Evolutionary conservation across 2,113 vertebrate species (phyloP), one percentile per base, ranked within the genome.

Genomic region (Apus apus): DNA sequence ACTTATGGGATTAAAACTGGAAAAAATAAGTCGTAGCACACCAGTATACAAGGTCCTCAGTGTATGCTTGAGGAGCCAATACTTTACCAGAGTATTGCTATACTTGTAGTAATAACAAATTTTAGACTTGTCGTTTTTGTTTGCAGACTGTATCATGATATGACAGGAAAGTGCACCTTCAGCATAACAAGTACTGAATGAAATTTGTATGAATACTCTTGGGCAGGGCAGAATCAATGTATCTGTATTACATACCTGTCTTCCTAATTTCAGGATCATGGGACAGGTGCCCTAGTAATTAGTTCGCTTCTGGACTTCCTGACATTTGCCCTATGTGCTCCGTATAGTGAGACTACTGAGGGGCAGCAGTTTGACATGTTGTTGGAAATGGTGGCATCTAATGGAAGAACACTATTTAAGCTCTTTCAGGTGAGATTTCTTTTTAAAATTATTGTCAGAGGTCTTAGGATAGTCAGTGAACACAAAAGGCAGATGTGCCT

Each of bases 291-390:
- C 76, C 98, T 99, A 87, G 99, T 99, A 92, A 99, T 99, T 98
- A 99, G 99, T 98, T 98, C 99, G 3, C 98, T 99, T 92, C 97
- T 99, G 98, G 99, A 99, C 98, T 99, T 99, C 98, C 98, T 99
- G 96, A 99, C 99, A 12, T 99, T 99, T 97, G 98, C 99, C 81
- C 99, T 99, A n/a, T 99, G 99, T 97, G 99, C 99, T 90, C 99
- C 99, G 5, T 99, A 99, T 96, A 99, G 99, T 86, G 99, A 99
- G 97, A 99, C 99, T 73, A 99, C 99, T 15, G 99, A 99, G 97
- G 98, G 99, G 76, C 99, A 99, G 97, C 99, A 99, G 97, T 99
- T 99, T 95, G 99, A 99, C 97, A 99, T 99, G 99, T 97, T 99
- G 85, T 98, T 99, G 54, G 99, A 99, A 97, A 99, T 99, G 99